Evolutionary conservation across 2,888 invertebrate genomes (phyloP).

Genomic region (Melipona beecheii): DNA sequence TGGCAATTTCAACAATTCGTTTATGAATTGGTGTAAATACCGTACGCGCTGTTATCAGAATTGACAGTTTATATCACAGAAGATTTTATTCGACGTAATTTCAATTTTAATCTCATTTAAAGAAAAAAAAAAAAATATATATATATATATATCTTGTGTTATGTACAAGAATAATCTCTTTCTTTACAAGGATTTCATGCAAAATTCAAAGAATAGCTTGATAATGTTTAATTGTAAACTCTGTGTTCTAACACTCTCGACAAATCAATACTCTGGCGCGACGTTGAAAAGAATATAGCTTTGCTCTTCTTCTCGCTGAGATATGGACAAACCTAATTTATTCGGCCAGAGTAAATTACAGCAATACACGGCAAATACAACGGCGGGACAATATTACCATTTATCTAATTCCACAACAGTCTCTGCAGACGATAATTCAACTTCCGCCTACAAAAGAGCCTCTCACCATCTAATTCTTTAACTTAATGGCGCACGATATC

Average conservation of each 20-base stretch:
- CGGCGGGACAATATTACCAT: no score
- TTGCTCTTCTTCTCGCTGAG: background rate
- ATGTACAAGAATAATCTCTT: background rate
- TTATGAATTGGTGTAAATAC: conserved; percentile 5
- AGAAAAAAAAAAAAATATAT: background rate
- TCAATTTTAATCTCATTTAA: background rate
- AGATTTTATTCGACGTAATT: background rate
- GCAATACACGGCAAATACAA: background rate
- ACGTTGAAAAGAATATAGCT: background rate
- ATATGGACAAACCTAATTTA: background rate
- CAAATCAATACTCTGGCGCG: background rate
- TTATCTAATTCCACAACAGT: background rate
- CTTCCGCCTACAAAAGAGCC: background rate
- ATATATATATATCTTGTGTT: no score
- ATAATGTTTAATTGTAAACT: background rate
- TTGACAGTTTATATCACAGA: background rate
- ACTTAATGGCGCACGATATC: background rate
- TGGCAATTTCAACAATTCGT: background rate
- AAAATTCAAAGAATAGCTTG: background rate
- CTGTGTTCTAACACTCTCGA: background rate
- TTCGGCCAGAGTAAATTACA: no score
- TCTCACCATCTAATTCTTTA: background rate
- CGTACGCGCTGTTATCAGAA: background rate
- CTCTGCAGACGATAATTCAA: background rate
- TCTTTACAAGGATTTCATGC: background rate